Evolutionary conservation across 2,113 vertebrate genomes (phyloP).

Genomic region (Ctenodactylus gundi): DNA sequence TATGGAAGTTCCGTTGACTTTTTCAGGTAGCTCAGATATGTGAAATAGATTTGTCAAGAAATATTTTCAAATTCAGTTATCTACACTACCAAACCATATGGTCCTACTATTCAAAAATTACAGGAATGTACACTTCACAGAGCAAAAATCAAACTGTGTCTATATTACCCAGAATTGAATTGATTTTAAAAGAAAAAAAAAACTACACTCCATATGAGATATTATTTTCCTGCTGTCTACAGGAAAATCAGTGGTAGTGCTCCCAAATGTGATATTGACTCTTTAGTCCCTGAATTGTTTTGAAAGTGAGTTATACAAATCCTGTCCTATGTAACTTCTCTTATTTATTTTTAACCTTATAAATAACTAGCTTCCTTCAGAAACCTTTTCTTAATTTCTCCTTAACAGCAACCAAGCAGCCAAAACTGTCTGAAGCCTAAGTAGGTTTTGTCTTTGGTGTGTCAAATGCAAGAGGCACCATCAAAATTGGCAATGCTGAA

Average conservation of each 20-base stretch:
- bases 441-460: conserved; percentile 36
- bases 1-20: not conserved
- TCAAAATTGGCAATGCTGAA: conserved; percentile 40
- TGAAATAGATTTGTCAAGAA: not conserved
- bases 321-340: not conserved
- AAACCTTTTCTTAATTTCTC: not conserved
- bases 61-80: conserved; percentile 14
- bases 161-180: not conserved
- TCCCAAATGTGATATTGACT: not conserved
- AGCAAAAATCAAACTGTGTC: not conserved
- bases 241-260: not conserved
- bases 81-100: not conserved
- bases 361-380: not conserved
- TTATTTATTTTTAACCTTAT: not conserved
- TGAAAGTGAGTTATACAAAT: not conserved
- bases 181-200: conserved; percentile 16
- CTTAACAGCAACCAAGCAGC: not conserved
- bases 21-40: not conserved
- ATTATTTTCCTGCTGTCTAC: not conserved
- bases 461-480: conserved; percentile 15
- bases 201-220: not conserved
- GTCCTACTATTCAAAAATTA: not conserved
- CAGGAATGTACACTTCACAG: not conserved
- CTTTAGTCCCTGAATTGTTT: not conserved
- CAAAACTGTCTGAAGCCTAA: not conserved